These are phyloP conservation scores for Ranitomeya variabilis DNA, from an alignment of 2,113 vertebrate species.

Conservation along the genomic window DNA sequence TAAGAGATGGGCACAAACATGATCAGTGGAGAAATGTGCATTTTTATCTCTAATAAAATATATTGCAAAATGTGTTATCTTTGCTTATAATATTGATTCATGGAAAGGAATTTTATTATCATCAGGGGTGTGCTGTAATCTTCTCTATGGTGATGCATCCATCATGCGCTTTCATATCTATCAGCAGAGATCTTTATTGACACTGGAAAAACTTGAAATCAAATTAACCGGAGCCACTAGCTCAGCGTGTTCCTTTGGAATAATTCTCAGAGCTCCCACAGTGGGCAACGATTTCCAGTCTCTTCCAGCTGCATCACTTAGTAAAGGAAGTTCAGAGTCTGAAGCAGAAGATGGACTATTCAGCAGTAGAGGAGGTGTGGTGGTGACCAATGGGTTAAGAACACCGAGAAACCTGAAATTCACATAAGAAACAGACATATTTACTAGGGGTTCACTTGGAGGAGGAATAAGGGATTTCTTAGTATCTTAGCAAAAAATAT, in stretches of 20 bases:
- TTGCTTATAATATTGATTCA: no score
- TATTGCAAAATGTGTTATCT: no score
- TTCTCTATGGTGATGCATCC: neutral
- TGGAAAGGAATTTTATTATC: no score
- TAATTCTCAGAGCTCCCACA: conserved; percentile 67
- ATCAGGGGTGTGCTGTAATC: neutral
- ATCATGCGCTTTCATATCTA: neutral
- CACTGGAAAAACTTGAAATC: conserved; percentile 62
- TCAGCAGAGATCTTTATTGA: conserved; percentile 61
- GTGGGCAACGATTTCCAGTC: conserved; percentile 69
- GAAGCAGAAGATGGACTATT: conserved; percentile 66
- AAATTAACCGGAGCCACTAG: conserved; percentile 67
- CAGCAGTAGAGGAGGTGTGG: conserved; percentile 63
- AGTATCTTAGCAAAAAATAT: neutral
- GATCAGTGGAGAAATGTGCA: no score
- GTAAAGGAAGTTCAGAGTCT: conserved; percentile 63
- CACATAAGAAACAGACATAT: conserved; percentile 53
- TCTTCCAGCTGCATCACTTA: conserved; percentile 64
- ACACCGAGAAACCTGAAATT: conserved; percentile 68
- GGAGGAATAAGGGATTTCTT: conserved; percentile 34
- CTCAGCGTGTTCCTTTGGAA: conserved; percentile 68
- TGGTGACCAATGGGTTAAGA: conserved; percentile 68
- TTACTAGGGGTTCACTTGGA: neutral
- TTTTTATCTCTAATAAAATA: no score
- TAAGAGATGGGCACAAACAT: no score